A percentile compares a stretch with the other conserved stretches of the same genome.
Evolutionary conservation across 2,113 vertebrate species (phyloP).

Genomic region (Thryonomys swinderianus): DNA sequence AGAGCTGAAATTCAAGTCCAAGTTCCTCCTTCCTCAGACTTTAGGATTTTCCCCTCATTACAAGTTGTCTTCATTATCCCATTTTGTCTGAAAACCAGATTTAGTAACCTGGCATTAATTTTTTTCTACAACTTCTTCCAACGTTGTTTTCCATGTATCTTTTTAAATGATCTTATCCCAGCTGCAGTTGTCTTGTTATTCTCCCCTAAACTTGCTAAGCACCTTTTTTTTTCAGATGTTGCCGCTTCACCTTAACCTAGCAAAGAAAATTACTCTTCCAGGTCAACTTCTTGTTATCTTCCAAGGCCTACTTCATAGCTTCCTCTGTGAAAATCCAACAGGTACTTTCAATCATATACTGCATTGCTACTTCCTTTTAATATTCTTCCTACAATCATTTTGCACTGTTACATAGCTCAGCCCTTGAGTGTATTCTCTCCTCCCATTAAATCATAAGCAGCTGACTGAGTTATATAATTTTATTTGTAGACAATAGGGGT

Average conservation of each 20-base stretch:
- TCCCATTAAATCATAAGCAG: conserved; percentile 20
- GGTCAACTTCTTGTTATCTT: neutral
- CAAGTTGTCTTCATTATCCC: neutral
- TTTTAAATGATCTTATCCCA: neutral
- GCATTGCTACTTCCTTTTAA: conserved; percentile 10
- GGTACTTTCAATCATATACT: neutral
- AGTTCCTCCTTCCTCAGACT: neutral
- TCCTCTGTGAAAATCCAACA: neutral
- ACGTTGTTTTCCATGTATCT: neutral
- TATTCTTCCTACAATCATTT: neutral
- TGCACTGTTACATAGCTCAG: neutral
- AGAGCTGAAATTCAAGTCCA: neutral
- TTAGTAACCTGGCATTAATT: neutral
- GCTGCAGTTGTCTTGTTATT: neutral
- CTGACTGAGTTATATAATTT: conserved; percentile 48
- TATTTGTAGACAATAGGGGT: conserved; percentile 46
- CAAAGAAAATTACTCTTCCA: neutral
- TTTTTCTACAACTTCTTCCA: neutral
- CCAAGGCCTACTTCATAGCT: neutral
- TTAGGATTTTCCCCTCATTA: neutral
- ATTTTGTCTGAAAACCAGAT: neutral
- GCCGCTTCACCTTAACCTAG: neutral
- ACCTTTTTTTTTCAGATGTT: neutral
- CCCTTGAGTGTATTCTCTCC: neutral
- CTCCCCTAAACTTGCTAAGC: neutral